Evolutionary conservation across 2,797 vertebrate genomes (phyloP), one percentile per base, ranked within the genome.

Genomic region (Clarias laeviceps): DNA sequence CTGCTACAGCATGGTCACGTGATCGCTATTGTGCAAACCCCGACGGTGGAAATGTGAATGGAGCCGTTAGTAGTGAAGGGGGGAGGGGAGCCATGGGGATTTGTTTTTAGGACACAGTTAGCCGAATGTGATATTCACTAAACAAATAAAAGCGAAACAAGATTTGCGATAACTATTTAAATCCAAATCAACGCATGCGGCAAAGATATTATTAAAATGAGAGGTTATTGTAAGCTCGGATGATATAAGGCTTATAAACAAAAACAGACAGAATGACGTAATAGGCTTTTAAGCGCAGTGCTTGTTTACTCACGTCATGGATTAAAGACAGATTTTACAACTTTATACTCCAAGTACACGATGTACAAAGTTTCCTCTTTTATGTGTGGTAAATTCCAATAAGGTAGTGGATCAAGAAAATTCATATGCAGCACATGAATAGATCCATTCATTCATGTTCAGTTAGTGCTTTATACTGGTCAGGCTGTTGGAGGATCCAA

Each of bases 1-100:
- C 91, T 62, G 69, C 57, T 94, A 91, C 91, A 92, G 92, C 83
- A 86, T 70, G 85, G 91, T 96, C 94, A 93, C 91, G 87, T 94
- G 93, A 78, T 90, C 88, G 85, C 84, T 88, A 88, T 92, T 93
- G 94, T 94, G 93, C 87, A 85, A 86, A 86, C 84, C 87, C 88
- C 88, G 91, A 91, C 91, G 90, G 88, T 50, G 83, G 88, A 85
- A 82, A 84, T 89, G 86, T 90, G 87, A 87, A 85, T 89, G 89
- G 82, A 86, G 82, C 85, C 86, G 87, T 88, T 80, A 74, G 80
- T 84, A 70, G 73, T 73, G 72, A 20, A 84, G 89, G 72, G 82
- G 82, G 85, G 27, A 7, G 85, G 92, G 59, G 45, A 56, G 40
- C 40, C 68, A 59, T 9, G 85, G 65, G 74, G 84, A 82, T 88